A percentile compares a stretch with the other conserved stretches of the same genome.
phyloP scores from a whole-genome alignment of 2,113 vertebrate species.

The Recurvirostra avosetta region DNA sequence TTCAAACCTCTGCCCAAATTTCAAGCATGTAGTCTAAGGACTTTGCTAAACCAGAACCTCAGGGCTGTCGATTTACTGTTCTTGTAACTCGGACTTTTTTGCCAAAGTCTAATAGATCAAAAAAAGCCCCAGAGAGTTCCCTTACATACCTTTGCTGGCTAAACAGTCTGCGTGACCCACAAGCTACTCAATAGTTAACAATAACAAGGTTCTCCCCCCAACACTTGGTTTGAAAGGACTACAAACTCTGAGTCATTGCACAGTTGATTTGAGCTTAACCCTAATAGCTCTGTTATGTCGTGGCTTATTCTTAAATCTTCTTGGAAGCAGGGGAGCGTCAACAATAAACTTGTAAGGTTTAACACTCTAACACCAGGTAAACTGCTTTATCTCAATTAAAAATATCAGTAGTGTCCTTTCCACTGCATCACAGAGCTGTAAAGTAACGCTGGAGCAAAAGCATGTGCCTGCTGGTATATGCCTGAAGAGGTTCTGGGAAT shows the following conservation, averaged over 20 bases:
- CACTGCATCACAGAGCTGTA: constrained; percentile 52
- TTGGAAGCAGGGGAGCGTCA: constrained; percentile 14
- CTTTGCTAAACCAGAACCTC: not conserved
- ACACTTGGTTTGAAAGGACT: constrained; percentile 46
- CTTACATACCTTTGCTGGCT: not conserved
- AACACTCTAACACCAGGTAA: constrained; percentile 30
- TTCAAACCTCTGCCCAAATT: not conserved
- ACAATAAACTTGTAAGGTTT: constrained; percentile 23
- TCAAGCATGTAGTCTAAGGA: not conserved
- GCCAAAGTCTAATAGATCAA: not conserved
- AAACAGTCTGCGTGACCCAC: not conserved
- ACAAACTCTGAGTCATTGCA: constrained; percentile 53
- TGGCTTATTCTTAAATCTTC: constrained; percentile 51
- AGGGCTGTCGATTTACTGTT: not conserved
- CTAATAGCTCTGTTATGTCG: constrained; percentile 43
- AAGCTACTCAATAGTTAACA: constrained; percentile 48
- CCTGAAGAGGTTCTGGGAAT: constrained; percentile 79
- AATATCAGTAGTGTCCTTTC: constrained; percentile 2
- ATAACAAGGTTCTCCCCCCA: constrained; percentile 11
- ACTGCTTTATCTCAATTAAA: constrained; percentile 22
- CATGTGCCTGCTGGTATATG: constrained; percentile 71
- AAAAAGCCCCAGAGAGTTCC: not conserved
- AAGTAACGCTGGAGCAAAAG: constrained; percentile 44
- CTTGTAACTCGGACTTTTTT: not conserved
- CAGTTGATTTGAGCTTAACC: constrained; percentile 61